Conservation (phyloP, 2,113 vertebrate species). For the Ifrita kowaldi region DNA sequence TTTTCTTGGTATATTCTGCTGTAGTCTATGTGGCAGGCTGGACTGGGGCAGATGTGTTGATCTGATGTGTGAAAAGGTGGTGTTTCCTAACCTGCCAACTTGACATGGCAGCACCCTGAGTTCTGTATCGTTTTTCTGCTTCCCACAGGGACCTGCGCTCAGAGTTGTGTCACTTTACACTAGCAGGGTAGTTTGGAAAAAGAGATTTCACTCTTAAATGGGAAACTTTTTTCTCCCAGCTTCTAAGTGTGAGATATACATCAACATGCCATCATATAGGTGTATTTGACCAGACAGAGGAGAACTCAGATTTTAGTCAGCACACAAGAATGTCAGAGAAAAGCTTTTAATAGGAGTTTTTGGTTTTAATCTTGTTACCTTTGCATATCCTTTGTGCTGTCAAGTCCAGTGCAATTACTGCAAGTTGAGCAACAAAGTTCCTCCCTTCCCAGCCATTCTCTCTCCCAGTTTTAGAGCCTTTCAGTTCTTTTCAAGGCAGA, state of each 20-base stretch:
- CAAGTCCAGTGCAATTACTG: rapidly evolving
- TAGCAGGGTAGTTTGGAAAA: neutral
- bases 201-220: neutral
- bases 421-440: neutral
- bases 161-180: rapidly evolving
- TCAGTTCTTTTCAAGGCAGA: neutral
- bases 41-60: neutral
- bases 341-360: neutral
- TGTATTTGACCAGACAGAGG: neutral
- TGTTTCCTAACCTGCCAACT: neutral
- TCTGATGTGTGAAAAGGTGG: rapidly evolving
- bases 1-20: neutral
- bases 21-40: neutral
- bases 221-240: neutral
- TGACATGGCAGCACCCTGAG: rapidly evolving
- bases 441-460: neutral
- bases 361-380: neutral
- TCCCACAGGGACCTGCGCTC: rapidly evolving
- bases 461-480: neutral
- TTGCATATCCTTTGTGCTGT: neutral
- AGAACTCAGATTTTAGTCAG: neutral
- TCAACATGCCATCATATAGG: neutral
- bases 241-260: neutral
- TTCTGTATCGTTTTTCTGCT: neutral
- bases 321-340: neutral